Conservation (phyloP, 2,113 vertebrate genomes). For the Callithrix jacchus region DNA sequence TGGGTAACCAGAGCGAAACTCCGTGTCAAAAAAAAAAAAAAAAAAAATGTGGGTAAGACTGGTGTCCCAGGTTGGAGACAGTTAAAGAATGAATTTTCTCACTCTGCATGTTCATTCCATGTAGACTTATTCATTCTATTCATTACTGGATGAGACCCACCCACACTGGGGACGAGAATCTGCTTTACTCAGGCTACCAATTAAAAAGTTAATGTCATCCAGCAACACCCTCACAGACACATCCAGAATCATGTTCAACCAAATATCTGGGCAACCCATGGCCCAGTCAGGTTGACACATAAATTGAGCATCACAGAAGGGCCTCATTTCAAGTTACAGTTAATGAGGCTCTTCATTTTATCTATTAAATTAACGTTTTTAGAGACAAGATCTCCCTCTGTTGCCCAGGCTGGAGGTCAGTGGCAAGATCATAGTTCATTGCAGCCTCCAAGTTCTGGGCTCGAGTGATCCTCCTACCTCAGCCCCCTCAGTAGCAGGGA, state of each 20-base stretch:
- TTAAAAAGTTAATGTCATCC: not conserved
- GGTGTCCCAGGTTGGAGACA: not conserved
- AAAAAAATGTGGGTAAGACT: not conserved
- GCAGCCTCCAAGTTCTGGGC: too few relatives aligned
- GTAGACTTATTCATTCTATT: not conserved
- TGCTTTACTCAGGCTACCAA: not conserved
- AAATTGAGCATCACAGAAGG: too few relatives aligned
- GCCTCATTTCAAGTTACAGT: not conserved
- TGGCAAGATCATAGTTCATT: too few relatives aligned
- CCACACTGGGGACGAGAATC: not conserved
- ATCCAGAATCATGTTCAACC: not conserved
- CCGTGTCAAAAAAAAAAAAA: too few relatives aligned
- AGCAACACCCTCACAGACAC: not conserved
- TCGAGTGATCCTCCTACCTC: too few relatives aligned
- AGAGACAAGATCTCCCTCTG: too few relatives aligned
- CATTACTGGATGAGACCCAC: too few relatives aligned
- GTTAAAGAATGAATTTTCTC: not conserved
- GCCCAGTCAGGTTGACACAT: not conserved
- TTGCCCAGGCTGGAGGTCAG: too few relatives aligned
- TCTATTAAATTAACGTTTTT: too few relatives aligned
- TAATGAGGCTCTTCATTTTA: not conserved
- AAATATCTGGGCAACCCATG: not conserved
- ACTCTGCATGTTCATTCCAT: not conserved
- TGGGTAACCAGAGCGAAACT: too few relatives aligned
- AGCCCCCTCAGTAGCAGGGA: too few relatives aligned